These are phyloP conservation scores for Babyrousa celebensis DNA, from an alignment of 2,797 vertebrate species.

Conservation along the genomic window DNA sequence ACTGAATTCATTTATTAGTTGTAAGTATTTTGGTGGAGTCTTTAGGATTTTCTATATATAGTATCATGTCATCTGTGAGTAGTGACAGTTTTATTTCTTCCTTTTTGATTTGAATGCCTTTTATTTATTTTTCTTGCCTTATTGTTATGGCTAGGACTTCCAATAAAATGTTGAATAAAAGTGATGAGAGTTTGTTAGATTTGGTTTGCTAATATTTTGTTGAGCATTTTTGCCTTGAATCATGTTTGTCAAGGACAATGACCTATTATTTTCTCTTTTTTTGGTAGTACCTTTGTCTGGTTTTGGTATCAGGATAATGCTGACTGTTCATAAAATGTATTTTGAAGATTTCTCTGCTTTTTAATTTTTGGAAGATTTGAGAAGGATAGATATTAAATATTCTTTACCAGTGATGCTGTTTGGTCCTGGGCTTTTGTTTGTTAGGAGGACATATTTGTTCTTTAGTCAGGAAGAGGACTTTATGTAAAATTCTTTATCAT, in stretches of 20 bases:
- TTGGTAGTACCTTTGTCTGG: neutral
- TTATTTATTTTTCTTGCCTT: neutral
- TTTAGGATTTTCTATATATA: neutral
- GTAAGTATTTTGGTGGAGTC: neutral
- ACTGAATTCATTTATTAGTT: neutral
- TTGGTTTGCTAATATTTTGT: neutral
- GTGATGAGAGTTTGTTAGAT: neutral
- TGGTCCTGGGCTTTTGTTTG: neutral
- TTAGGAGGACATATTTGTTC: neutral
- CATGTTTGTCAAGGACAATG: neutral
- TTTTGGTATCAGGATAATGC: neutral
- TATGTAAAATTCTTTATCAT: conserved; percentile 37
- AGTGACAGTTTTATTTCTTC: neutral
- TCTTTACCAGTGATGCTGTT: neutral
- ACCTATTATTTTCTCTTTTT: neutral
- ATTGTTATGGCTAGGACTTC: neutral
- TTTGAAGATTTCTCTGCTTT: neutral
- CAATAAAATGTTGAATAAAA: neutral
- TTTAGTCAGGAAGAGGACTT: conserved; percentile 41
- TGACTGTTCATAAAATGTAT: neutral
- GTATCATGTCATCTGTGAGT: neutral
- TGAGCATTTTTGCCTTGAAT: neutral
- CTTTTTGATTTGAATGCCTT: neutral
- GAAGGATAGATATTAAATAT: neutral
- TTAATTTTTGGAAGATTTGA: neutral